A percentile compares a stretch with the other conserved stretches of the same genome.
phyloP scores from a whole-genome alignment of 2,113 vertebrate genomes.

The Phaethornis superciliosus region DNA sequence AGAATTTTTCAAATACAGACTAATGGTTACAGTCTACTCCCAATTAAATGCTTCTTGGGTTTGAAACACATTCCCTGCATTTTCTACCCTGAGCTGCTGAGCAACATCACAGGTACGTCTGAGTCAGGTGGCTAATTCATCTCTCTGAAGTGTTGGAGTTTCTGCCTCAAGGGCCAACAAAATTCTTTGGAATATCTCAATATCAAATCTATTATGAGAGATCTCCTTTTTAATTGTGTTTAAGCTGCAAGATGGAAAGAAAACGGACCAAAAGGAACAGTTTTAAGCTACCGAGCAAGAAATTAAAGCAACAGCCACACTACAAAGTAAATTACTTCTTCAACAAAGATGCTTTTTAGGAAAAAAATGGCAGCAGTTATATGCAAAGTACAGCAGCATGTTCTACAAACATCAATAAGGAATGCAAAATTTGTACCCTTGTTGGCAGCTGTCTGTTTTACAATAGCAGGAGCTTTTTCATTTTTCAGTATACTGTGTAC shows the following conservation, averaged over 20 bases:
- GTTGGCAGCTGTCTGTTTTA: not conserved
- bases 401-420: not conserved
- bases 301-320: not conserved
- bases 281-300: not conserved
- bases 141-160: not conserved
- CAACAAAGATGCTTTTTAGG: not conserved
- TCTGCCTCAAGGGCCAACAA: not conserved
- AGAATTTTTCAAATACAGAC: not conserved
- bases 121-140: not conserved
- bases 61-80: not conserved
- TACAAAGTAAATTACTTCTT: not conserved
- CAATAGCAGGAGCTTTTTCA: not conserved
- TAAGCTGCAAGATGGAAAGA: not conserved
- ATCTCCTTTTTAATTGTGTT: not conserved
- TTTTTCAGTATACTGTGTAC: not conserved
- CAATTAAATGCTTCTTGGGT: not conserved
- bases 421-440: not conserved
- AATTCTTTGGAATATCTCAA: not conserved
- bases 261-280: not conserved
- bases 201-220: not conserved
- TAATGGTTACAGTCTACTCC: not conserved
- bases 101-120: not conserved
- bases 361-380: not conserved
- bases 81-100: not conserved
- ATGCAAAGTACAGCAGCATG: not conserved